Percentiles rank a stretch among this genome's conserved stretches.
phyloP scores from a whole-genome alignment of 2,797 vertebrate genomes.

The Pogonophryne albipinna region DNA sequence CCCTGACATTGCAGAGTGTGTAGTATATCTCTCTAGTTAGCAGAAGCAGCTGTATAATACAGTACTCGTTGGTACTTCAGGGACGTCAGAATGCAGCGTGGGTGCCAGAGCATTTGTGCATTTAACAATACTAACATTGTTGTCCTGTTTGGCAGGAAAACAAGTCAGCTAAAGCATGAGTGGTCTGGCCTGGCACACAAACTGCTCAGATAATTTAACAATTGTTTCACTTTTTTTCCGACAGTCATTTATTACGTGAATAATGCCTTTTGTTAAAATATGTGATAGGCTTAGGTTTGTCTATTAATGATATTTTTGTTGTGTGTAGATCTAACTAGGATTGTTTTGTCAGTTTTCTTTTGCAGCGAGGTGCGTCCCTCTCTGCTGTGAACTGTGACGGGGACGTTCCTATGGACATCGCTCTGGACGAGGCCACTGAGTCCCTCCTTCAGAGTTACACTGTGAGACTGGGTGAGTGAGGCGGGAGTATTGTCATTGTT shows the following conservation, averaged over 20 bases:
- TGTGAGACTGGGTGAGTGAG: conserved; percentile 82
- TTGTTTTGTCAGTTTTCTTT: conserved; percentile 85
- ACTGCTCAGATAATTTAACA: conserved; percentile 34
- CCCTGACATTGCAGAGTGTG: conserved; percentile 91
- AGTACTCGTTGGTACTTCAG: conserved; percentile 23
- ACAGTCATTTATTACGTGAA: conserved; percentile 1
- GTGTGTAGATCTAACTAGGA: conserved; percentile 1
- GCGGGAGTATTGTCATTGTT: too few species aligned
- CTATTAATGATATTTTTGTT: not conserved
- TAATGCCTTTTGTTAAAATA: conserved; percentile 1
- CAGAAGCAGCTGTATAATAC: conserved; percentile 34
- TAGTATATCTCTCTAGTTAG: conserved; percentile 38
- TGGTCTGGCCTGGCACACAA: conserved; percentile 41
- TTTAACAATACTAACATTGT: conserved; percentile 78
- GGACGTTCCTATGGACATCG: conserved; percentile 92
- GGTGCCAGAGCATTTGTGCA: conserved; percentile 63
- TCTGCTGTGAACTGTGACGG: conserved; percentile 93
- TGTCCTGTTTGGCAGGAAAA: conserved; percentile 60
- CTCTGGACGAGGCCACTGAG: conserved; percentile 90
- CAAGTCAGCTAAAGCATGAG: conserved; percentile 50
- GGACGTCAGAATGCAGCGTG: conserved; percentile 39
- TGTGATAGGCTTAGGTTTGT: not conserved
- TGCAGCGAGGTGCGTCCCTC: conserved; percentile 87
- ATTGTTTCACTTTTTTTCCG: conserved; percentile 11
- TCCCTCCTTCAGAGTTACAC: conserved; percentile 87